Evolutionary conservation across 2,113 vertebrate species (phyloP).

Genomic region (Piprites chloris): DNA sequence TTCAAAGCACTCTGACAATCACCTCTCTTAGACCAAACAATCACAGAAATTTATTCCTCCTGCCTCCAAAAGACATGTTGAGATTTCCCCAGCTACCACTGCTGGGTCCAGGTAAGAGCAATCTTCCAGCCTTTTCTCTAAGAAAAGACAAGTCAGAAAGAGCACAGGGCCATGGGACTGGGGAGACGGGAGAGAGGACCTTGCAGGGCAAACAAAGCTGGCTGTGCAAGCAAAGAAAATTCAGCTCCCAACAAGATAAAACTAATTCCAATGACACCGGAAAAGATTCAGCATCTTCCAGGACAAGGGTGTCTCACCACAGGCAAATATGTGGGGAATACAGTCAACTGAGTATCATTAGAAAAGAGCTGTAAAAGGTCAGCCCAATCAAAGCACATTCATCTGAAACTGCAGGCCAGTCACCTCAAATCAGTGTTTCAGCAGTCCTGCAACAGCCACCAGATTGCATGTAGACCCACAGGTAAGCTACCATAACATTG

Average conservation of each 20-base stretch:
- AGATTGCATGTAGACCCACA: background rate
- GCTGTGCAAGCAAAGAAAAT: accelerated
- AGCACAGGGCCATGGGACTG: background rate
- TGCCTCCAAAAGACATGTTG: background rate
- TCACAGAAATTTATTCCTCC: background rate
- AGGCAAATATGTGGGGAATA: background rate
- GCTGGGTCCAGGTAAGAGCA: background rate
- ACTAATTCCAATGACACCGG: background rate
- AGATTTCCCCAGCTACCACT: background rate
- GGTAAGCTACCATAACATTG: background rate
- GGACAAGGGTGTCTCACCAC: background rate
- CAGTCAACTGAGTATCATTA: background rate
- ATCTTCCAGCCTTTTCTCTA: background rate
- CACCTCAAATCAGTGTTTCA: background rate
- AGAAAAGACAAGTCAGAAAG: background rate
- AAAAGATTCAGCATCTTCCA: background rate
- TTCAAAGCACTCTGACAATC: background rate
- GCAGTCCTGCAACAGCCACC: background rate
- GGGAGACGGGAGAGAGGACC: too few relatives aligned
- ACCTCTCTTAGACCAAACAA: background rate
- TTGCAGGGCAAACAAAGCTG: background rate
- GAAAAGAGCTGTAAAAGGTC: background rate
- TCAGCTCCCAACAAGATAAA: background rate
- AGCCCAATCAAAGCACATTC: background rate
- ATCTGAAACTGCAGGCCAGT: background rate